Conservation (phyloP, 2,797 vertebrate species). For the Lacerta viridis region DNA sequence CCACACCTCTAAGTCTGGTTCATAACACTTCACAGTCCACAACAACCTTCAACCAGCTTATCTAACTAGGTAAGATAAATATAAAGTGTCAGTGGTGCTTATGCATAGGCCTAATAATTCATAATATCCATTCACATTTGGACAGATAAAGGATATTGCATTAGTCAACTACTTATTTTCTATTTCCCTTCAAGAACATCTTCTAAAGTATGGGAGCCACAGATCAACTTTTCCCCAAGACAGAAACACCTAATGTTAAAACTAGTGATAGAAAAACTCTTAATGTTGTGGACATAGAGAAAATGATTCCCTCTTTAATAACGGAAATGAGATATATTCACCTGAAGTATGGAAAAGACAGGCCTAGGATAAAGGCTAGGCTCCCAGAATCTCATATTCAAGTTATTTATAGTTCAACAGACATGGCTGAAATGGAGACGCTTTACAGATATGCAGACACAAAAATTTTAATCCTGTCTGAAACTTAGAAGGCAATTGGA, state of each 20-base stretch:
- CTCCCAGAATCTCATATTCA: background rate
- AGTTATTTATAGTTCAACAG: constrained; percentile 32
- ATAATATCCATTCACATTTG: background rate
- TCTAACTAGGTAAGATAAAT: background rate
- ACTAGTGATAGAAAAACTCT: background rate
- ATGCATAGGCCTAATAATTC: background rate
- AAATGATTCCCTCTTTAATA: background rate
- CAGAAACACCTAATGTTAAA: background rate
- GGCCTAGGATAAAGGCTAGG: background rate
- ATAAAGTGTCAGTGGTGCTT: background rate
- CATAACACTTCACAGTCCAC: background rate
- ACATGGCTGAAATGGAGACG: background rate
- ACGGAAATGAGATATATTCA: background rate
- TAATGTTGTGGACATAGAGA: background rate
- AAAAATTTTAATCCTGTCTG: background rate
- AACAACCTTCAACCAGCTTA: background rate
- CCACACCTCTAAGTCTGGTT: background rate
- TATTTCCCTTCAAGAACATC: background rate
- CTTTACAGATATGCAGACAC: background rate
- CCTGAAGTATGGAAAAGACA: background rate
- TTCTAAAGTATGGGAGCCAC: background rate
- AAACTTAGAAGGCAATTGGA: background rate
- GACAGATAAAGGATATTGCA: background rate
- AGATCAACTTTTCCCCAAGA: background rate
- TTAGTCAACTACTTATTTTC: background rate